phyloP scores from a whole-genome alignment of 2,113 vertebrate genomes.

The Trogon surrucura region DNA sequence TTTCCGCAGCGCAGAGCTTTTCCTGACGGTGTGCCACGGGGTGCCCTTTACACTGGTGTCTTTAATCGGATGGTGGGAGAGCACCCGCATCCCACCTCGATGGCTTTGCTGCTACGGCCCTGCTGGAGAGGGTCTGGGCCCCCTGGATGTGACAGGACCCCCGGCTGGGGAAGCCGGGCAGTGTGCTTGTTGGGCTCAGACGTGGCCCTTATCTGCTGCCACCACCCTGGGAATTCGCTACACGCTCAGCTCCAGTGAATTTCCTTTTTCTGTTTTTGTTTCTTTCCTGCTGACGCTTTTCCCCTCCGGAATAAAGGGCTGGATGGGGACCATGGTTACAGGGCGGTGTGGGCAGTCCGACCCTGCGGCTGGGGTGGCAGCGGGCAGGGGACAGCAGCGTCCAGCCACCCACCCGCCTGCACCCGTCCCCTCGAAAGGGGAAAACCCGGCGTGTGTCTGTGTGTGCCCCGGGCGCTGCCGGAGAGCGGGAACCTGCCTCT shows the following conservation, averaged over 20 bases:
- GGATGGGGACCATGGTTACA: slow-evolving; percentile 33
- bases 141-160: neutral
- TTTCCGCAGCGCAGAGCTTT: neutral
- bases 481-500: neutral
- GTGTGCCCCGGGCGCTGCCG: neutral
- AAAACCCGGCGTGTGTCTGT: neutral
- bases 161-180: neutral
- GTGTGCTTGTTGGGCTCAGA: neutral
- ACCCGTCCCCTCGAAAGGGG: neutral
- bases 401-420: neutral
- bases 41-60: rapidly evolving
- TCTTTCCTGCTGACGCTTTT: slow-evolving; percentile 61
- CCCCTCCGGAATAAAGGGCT: slow-evolving; percentile 50
- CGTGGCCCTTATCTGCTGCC: slow-evolving; percentile 41
- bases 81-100: neutral
- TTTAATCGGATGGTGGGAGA: neutral
- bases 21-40: neutral
- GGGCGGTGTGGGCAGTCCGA: neutral
- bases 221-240: slow-evolving; percentile 1
- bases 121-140: neutral
- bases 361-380: neutral
- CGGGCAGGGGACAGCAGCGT: neutral
- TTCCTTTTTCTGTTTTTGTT: slow-evolving; percentile 70
- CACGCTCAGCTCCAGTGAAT: slow-evolving; percentile 31
- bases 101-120: rapidly evolving